Evolutionary conservation across 2,113 vertebrate species (phyloP).

Genomic region (Stegostoma tigrinum): DNA sequence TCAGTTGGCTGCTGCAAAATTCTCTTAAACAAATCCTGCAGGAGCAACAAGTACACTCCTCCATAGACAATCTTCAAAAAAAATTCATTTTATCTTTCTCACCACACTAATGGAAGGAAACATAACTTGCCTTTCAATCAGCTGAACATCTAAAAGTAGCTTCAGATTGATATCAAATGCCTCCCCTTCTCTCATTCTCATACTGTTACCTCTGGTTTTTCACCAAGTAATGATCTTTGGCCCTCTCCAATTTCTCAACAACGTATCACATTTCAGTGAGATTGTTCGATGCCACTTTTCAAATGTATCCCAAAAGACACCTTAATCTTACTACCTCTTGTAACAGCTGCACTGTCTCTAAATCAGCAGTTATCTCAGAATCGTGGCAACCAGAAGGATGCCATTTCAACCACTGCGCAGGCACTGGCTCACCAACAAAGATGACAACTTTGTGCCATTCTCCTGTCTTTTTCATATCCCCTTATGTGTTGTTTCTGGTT

Average conservation of each 20-base stretch:
- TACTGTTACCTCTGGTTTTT: neutral
- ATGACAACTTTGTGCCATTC: too few species aligned
- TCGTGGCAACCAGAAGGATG: too few species aligned
- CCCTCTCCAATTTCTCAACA: neutral
- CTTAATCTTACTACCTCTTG: neutral
- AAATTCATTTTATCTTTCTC: neutral
- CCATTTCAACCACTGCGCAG: too few species aligned
- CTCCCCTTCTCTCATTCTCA: neutral
- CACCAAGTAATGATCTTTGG: neutral
- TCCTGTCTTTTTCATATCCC: too few species aligned
- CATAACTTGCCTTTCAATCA: neutral
- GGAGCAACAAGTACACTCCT: neutral
- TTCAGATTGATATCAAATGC: neutral
- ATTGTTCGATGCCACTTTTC: neutral
- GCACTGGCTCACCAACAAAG: too few species aligned
- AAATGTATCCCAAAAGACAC: neutral
- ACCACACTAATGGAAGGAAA: neutral
- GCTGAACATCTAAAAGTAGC: neutral
- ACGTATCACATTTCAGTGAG: neutral
- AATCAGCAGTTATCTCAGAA: neutral
- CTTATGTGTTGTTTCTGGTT: too few species aligned
- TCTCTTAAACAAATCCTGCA: neutral
- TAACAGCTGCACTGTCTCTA: neutral
- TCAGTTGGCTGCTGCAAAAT: neutral
- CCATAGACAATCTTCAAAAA: neutral